Conservation (phyloP, 1,140 invertebrate genomes). For the Musca domestica region DNA sequence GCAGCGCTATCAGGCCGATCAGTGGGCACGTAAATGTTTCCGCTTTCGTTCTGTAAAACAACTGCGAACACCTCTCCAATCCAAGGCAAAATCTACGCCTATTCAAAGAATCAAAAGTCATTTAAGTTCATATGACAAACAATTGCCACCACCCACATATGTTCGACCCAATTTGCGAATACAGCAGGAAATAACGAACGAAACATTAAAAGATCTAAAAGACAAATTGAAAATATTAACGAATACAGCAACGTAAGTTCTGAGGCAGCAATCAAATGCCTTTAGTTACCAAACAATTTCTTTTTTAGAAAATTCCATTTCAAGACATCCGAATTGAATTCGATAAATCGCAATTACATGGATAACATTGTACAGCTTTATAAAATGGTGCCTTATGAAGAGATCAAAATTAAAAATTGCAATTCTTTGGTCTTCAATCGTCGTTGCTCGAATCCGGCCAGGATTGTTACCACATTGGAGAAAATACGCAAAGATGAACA, state of each 20-base stretch:
- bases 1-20: constrained; percentile 55
- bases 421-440: constrained; percentile 43
- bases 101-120: constrained; percentile 59
- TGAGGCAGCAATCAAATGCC: not conserved
- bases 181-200: constrained; percentile 26
- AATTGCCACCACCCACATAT: constrained; percentile 49
- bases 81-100: constrained; percentile 50
- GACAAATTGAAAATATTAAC: constrained; percentile 33
- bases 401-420: constrained; percentile 35
- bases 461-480: constrained; percentile 34
- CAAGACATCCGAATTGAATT: constrained; percentile 64
- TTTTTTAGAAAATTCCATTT: constrained; percentile 52
- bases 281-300: too few species aligned
- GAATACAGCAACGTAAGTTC: constrained; percentile 44
- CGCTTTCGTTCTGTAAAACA: constrained; percentile 29
- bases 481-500: constrained; percentile 37
- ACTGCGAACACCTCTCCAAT: constrained; percentile 31
- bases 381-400: constrained; percentile 54
- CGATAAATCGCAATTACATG: constrained; percentile 66
- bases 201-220: constrained; percentile 30
- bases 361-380: constrained; percentile 68
- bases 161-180: constrained; percentile 20
- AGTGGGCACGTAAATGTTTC: constrained; percentile 54
- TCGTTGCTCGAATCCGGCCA: constrained; percentile 33
- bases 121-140: constrained; percentile 64